phyloP scores from a whole-genome alignment of 1,140 invertebrate species.

The Gerris buenoi region DNA sequence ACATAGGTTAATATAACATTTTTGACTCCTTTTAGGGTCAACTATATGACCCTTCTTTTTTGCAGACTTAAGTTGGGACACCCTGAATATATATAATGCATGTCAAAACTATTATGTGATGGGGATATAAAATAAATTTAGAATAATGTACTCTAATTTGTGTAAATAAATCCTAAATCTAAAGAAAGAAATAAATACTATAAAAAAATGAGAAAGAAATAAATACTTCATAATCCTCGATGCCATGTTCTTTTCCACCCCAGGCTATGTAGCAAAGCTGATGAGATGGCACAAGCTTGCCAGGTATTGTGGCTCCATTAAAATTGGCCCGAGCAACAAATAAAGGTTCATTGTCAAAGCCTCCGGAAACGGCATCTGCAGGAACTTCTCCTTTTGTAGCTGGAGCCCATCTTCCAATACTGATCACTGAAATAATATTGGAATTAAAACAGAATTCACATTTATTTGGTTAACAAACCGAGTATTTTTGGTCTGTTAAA shows the following conservation, averaged over 20 bases:
- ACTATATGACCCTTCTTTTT: too few species aligned
- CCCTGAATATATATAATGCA: too few species aligned
- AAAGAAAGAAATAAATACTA: not conserved
- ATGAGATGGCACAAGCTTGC: constrained; percentile 57
- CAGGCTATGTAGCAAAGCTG: constrained; percentile 57
- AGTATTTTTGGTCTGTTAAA: too few species aligned
- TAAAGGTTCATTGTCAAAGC: constrained; percentile 54
- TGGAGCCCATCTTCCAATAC: constrained; percentile 41
- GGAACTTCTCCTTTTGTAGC: constrained; percentile 47
- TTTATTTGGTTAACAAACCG: too few species aligned
- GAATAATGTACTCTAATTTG: not conserved
- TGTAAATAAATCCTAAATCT: not conserved
- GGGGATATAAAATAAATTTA: not conserved
- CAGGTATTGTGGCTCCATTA: constrained; percentile 59
- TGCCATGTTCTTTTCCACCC: constrained; percentile 60
- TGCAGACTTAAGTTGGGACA: too few species aligned
- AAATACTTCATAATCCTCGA: constrained; percentile 55
- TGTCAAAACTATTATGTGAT: too few species aligned
- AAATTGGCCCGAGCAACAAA: constrained; percentile 55
- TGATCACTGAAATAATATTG: not conserved
- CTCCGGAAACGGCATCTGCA: constrained; percentile 51
- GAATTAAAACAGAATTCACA: too few species aligned
- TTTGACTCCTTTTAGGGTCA: too few species aligned
- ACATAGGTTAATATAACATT: too few species aligned
- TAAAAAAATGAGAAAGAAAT: too few species aligned